Evolutionary conservation across 2,888 invertebrate species (phyloP), one percentile per base, ranked within the genome.

Genomic region (Acleris emargana): DNA sequence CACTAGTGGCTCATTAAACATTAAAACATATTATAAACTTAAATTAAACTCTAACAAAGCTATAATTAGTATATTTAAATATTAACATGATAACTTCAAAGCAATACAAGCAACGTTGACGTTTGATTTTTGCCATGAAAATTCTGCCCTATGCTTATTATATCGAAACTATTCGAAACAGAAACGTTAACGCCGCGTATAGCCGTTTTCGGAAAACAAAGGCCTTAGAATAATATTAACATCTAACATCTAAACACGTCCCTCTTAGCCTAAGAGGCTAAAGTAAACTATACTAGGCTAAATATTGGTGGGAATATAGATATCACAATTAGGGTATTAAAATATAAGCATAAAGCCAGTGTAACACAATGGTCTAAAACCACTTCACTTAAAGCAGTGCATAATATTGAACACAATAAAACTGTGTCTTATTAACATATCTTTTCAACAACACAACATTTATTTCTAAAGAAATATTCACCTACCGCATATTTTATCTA

Each of bases 281-380:
- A 13, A 38, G 13, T 38, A 13, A 13, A 38, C 38, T 38, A 13
- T 5, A 38, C 38, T 38, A 38, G 13, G 38, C 13, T 57, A 57
- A 47, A n/a, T 42, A 58, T 43, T 32, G 64, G 64, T 64, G 64
- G 64, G 64, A n/a, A 20, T 51, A 54, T 55, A 59, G 55, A 64
- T 60, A 64, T 64, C 60, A 60, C 64, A 64, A 55, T 60, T 55
- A 49, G 54, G 53, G 45, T 58, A 57, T 58, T 58, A 52, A 58
- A 58, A 45, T 51, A 57, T 28, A n/a, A 16, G 22, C 43, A 55
- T 22, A n/a, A 43, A 2, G n/a, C 22, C 5, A 38, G 4, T 38
- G n/a, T 2, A 4, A 22, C 43, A 25, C 16, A 54, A 3, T 1
- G 38, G 20, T 18, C 38, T 18, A 6, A 38, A 38, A 5, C 18